Evolutionary conservation across 2,888 invertebrate genomes (phyloP).

Genomic region (Poecilobothrus nobilitatus): DNA sequence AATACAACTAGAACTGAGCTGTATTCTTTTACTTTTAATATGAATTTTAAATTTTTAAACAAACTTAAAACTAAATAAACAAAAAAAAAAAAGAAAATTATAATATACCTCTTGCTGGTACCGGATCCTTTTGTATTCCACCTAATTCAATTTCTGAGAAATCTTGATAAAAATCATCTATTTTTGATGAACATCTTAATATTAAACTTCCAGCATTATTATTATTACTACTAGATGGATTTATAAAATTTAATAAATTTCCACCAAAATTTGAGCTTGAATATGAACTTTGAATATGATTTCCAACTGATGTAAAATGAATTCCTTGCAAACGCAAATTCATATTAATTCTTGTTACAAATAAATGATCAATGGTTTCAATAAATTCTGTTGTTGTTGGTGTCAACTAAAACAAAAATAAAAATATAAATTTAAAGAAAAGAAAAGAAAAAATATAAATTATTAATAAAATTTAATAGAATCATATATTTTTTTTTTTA

Average conservation of each 20-base stretch:
- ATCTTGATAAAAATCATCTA: slow-evolving; percentile 60
- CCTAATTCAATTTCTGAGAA: slow-evolving; percentile 61
- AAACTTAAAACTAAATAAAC: too few species aligned
- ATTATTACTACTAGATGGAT: slow-evolving; percentile 9
- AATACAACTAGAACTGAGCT: too few species aligned
- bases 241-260: slow-evolving; percentile 28
- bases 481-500: too few species aligned
- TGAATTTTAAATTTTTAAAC: too few species aligned
- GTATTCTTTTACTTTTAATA: too few species aligned
- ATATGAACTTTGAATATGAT: not conserved
- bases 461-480: too few species aligned
- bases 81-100: too few species aligned
- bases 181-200: slow-evolving; percentile 62
- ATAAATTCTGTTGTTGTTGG: not conserved
- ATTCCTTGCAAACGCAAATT: not conserved
- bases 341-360: not conserved
- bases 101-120: slow-evolving; percentile 63
- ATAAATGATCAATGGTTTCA: not conserved
- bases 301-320: slow-evolving; percentile 7
- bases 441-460: too few species aligned
- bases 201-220: slow-evolving; percentile 52
- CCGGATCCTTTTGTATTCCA: slow-evolving; percentile 63
- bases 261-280: slow-evolving; percentile 17
- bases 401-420: not conserved
- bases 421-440: not conserved